phyloP scores from a whole-genome alignment of 92 coral and sea anemone species.

The Meandrina meandrites region DNA sequence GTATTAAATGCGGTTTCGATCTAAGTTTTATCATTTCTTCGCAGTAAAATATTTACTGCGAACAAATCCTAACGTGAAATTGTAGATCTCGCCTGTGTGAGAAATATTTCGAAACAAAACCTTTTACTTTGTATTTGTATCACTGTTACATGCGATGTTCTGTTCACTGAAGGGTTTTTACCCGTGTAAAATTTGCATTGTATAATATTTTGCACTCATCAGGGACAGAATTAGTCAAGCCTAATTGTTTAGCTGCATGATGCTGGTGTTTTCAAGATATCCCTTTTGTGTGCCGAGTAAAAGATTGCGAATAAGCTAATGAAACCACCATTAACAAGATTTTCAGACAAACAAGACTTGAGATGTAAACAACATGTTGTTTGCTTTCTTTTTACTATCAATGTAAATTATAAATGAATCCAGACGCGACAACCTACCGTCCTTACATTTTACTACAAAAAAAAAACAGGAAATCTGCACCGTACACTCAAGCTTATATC shows the following conservation, averaged over 20 bases:
- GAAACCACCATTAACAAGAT: background rate
- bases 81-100: background rate
- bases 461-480: background rate
- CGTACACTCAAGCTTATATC: background rate
- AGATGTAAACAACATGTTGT: background rate
- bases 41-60: background rate
- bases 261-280: background rate
- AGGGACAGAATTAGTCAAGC: background rate
- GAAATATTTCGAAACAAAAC: background rate
- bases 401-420: too few relatives aligned
- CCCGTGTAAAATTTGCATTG: background rate
- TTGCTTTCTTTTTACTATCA: background rate
- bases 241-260: background rate
- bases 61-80: background rate
- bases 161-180: background rate
- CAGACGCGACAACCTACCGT: too few relatives aligned
- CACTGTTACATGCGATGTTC: background rate
- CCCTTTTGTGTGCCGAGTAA: too few relatives aligned
- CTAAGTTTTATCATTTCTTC: background rate
- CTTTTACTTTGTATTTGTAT: background rate
- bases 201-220: background rate
- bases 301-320: background rate
- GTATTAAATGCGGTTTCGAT: background rate
- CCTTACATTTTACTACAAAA: too few relatives aligned
- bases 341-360: background rate